These are phyloP conservation scores for Cephus cinctus DNA, from an alignment of 1,140 invertebrate genomes.

Conservation along the genomic window DNA sequence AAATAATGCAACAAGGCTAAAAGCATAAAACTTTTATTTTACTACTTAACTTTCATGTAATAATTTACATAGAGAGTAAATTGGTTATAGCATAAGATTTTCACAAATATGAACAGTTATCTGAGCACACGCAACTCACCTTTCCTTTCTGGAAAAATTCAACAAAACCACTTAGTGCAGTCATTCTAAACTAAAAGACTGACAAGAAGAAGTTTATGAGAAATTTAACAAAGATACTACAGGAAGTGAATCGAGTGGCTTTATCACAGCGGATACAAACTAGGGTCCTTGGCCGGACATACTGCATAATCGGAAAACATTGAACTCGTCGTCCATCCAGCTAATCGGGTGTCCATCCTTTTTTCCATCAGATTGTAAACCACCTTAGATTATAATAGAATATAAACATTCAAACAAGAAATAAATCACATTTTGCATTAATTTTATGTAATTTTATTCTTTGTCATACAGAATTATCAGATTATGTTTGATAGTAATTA, in stretches of 20 bases:
- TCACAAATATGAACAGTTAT: too few species aligned
- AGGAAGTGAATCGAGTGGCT: constrained; percentile 7
- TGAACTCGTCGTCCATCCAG: too few species aligned
- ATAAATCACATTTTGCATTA: not conserved
- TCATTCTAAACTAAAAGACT: constrained; percentile 24
- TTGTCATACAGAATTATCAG: not conserved
- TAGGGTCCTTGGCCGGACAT: too few species aligned
- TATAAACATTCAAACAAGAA: not conserved
- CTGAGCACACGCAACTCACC: too few species aligned
- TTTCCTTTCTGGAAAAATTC: constrained; percentile 84
- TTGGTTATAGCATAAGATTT: too few species aligned
- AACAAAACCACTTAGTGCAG: constrained; percentile 68
- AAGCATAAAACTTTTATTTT: too few species aligned
- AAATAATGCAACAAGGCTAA: too few species aligned
- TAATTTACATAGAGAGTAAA: too few species aligned
- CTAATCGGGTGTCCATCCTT: too few species aligned
- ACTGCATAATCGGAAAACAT: constrained; percentile 8
- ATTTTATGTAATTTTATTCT: constrained; percentile 1
- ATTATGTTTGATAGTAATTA: not conserved
- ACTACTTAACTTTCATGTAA: too few species aligned
- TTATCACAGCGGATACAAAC: constrained; percentile 21
- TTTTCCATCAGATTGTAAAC: too few species aligned
- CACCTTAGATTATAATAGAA: not conserved
- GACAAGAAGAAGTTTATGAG: constrained; percentile 12
- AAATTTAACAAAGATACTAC: constrained; percentile 3